Percentiles rank a stretch among this genome's conserved stretches.
These are phyloP conservation scores for Sebastes ruberrimus DNA, from an alignment of 2,797 vertebrate species.

Conservation along the genomic window DNA sequence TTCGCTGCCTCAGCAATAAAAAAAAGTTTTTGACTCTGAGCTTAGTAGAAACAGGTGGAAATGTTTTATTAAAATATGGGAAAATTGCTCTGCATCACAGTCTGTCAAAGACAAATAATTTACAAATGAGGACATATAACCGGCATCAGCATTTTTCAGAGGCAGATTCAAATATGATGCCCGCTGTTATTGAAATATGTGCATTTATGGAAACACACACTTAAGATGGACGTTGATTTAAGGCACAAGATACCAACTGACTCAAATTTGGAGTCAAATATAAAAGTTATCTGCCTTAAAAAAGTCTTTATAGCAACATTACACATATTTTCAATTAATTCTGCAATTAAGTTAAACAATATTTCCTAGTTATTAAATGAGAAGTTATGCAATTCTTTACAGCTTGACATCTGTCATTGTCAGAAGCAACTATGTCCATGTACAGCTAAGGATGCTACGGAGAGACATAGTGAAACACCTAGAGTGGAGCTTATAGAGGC, in stretches of 20 bases:
- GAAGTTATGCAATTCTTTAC: slow-evolving; percentile 31
- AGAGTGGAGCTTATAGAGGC: neutral
- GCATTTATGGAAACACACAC: neutral
- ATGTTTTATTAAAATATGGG: slow-evolving; percentile 70
- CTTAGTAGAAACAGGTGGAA: slow-evolving; percentile 6
- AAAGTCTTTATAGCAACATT: slow-evolving; percentile 18
- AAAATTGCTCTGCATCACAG: slow-evolving; percentile 68
- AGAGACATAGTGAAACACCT: neutral
- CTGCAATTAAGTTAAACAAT: slow-evolving; percentile 47
- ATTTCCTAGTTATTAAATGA: slow-evolving; percentile 46
- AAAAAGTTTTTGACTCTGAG: neutral
- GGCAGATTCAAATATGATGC: neutral
- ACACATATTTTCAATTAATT: slow-evolving; percentile 28
- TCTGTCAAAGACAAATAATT: slow-evolving; percentile 92
- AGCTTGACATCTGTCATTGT: slow-evolving; percentile 65
- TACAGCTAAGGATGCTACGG: too few relatives aligned
- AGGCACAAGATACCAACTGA: neutral
- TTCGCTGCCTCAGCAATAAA: slow-evolving; percentile 21
- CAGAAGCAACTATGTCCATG: neutral
- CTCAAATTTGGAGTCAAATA: neutral
- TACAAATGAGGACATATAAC: slow-evolving; percentile 64
- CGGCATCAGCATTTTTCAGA: slow-evolving; percentile 27
- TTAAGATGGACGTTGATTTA: neutral
- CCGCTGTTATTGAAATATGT: slow-evolving; percentile 5
- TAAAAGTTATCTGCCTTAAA: slow-evolving; percentile 4